These are phyloP conservation scores for Leucania comma DNA, from an alignment of 2,888 invertebrate genomes.

Conservation along the genomic window DNA sequence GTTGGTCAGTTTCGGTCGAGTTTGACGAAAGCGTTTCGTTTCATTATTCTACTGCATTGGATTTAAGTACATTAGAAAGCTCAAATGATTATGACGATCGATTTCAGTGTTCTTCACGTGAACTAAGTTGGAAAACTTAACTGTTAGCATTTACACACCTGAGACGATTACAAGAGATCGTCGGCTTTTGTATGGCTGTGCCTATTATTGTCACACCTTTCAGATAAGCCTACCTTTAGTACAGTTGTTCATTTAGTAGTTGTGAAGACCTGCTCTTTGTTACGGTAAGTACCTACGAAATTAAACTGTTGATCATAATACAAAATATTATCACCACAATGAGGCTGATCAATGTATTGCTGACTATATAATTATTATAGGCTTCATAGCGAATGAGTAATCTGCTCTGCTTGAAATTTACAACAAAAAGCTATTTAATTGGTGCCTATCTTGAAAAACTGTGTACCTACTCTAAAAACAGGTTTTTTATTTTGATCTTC, in stretches of 20 bases:
- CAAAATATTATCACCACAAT: neutral
- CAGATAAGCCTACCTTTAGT: slow-evolving; percentile 5
- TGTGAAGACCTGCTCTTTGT: slow-evolving; percentile 22
- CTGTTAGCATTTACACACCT: slow-evolving; percentile 22
- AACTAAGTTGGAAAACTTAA: slow-evolving; percentile 30
- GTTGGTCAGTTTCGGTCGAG: slow-evolving; percentile 25
- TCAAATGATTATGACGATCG: slow-evolving; percentile 58
- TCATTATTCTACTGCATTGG: slow-evolving; percentile 28
- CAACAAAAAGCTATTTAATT: neutral
- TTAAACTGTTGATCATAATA: neutral
- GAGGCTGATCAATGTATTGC: neutral
- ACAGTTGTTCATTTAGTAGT: slow-evolving; percentile 6
- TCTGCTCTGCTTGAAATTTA: slow-evolving; percentile 5
- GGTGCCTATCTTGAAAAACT: neutral
- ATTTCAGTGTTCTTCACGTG: slow-evolving; percentile 44
- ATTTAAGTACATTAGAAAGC: slow-evolving; percentile 27
- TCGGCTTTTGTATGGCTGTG: slow-evolving; percentile 43
- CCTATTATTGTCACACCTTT: slow-evolving; percentile 11
- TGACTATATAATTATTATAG: slow-evolving; percentile 2
- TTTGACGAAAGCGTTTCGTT: slow-evolving; percentile 35
- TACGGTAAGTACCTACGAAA: slow-evolving; percentile 50
- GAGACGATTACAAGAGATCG: slow-evolving; percentile 24
- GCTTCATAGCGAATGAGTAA: slow-evolving; percentile 11
- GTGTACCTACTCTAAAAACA: neutral
- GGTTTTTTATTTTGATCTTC: neutral